A percentile compares a stretch with the other conserved stretches of the same genome.
Conservation (phyloP, 2,888 invertebrate species). For the Tenthredo scrophulariae region DNA sequence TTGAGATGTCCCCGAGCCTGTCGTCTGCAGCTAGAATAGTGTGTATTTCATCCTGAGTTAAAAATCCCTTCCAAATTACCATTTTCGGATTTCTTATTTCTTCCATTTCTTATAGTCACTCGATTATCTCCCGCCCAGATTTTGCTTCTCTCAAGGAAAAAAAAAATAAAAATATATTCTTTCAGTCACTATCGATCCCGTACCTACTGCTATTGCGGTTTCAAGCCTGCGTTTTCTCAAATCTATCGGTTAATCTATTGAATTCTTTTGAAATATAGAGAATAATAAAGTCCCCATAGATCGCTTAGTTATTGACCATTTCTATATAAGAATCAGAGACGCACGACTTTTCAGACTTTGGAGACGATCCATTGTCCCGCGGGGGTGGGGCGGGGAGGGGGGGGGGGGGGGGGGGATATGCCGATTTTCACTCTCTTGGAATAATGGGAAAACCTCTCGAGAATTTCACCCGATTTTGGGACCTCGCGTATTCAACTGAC, state of each 20-base stretch:
- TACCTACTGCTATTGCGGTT: neutral
- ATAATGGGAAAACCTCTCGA: constrained; percentile 47
- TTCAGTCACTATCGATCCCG: neutral
- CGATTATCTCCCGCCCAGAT: neutral
- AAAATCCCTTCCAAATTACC: neutral
- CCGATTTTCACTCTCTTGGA: neutral
- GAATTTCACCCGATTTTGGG: constrained; percentile 38
- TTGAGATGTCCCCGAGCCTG: constrained; percentile 44
- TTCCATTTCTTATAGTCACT: neutral
- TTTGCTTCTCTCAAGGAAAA: neutral
- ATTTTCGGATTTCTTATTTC: neutral
- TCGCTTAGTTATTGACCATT: constrained; percentile 11
- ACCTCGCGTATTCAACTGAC: constrained; percentile 37
- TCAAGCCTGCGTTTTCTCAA: neutral
- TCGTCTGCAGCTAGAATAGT: constrained; percentile 14
- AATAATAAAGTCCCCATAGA: constrained; percentile 28
- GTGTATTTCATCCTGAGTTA: constrained; percentile 25
- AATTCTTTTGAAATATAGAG: constrained; percentile 39
- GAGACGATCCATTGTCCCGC: constrained; percentile 4
- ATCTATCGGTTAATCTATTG: constrained; percentile 36
- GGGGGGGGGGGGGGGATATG: constrained; percentile 40
- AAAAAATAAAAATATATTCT: neutral
- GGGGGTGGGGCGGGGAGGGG: constrained; percentile 34
- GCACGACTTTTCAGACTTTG: constrained; percentile 24
- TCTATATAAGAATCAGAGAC: neutral